These are phyloP conservation scores for Zaprionus ghesquierei DNA, from an alignment of 1,140 invertebrate genomes.

Conservation along the genomic window DNA sequence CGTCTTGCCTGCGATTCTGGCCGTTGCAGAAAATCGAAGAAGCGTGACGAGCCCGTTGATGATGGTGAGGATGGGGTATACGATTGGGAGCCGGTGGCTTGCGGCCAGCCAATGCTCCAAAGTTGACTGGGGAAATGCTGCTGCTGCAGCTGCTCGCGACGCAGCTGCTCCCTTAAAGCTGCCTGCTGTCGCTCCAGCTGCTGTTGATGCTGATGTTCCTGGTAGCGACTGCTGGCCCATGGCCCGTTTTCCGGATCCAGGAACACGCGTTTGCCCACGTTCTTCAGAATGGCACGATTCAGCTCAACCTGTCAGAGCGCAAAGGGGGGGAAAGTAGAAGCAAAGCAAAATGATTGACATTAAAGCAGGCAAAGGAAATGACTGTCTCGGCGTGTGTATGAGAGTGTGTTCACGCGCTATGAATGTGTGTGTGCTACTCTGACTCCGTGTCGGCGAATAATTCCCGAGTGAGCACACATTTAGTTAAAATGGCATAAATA, in stretches of 20 bases:
- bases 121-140: slow-evolving; percentile 71
- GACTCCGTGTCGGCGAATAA: neutral
- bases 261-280: slow-evolving; percentile 85
- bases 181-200: slow-evolving; percentile 36
- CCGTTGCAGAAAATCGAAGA: slow-evolving; percentile 60
- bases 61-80: slow-evolving; percentile 17
- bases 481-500: slow-evolving; percentile 38
- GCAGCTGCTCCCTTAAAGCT: slow-evolving; percentile 22
- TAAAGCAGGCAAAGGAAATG: slow-evolving; percentile 33
- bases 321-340: slow-evolving; percentile 6
- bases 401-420: neutral
- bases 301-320: slow-evolving; percentile 82
- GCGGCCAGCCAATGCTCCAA: slow-evolving; percentile 51
- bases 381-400: neutral
- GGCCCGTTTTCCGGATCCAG: slow-evolving; percentile 21
- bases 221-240: slow-evolving; percentile 32
- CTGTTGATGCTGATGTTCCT: slow-evolving; percentile 33
- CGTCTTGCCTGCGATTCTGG: slow-evolving; percentile 28
- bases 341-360: slow-evolving; percentile 51
- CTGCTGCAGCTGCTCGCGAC: slow-evolving; percentile 45
- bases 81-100: slow-evolving; percentile 14
- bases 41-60: slow-evolving; percentile 40
- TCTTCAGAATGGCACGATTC: slow-evolving; percentile 85
- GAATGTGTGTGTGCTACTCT: neutral
- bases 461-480: slow-evolving; percentile 13